Percentiles rank a stretch among this genome's conserved stretches.
Conservation (phyloP, 2,888 invertebrate species). For the Microctonus hyperodae region DNA sequence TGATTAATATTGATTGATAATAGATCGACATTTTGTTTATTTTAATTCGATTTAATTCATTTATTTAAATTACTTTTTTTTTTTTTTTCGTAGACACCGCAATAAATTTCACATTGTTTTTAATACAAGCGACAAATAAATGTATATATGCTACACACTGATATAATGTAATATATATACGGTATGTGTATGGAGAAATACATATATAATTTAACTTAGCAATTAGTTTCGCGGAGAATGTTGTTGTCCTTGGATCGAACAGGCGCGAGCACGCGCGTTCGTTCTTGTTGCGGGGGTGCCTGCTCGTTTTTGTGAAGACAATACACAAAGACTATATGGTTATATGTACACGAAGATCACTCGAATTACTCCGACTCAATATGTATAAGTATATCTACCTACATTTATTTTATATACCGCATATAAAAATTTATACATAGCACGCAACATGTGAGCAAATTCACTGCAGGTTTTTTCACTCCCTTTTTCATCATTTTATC, state of each 20-base stretch:
- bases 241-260: constrained; percentile 59
- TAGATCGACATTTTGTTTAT: too few species aligned
- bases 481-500: background rate
- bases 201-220: constrained; percentile 56
- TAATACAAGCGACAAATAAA: constrained; percentile 16
- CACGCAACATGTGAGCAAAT: constrained; percentile 14
- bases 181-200: constrained; percentile 41
- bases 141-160: constrained; percentile 19
- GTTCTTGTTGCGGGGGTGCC: constrained; percentile 41
- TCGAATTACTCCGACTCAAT: background rate
- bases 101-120: constrained; percentile 4
- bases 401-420: too few species aligned
- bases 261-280: constrained; percentile 51
- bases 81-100: background rate
- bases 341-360: background rate
- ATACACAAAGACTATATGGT: constrained; percentile 32
- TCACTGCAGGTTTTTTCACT: background rate
- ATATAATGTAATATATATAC: constrained; percentile 40
- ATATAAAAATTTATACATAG: too few species aligned
- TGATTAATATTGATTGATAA: too few species aligned
- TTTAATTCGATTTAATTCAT: too few species aligned
- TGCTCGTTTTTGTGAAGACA: constrained; percentile 35
- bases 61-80: too few species aligned
- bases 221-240: constrained; percentile 62
- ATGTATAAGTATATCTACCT: background rate